phyloP scores from a whole-genome alignment of 2,113 vertebrate genomes.

The Grus americana region DNA sequence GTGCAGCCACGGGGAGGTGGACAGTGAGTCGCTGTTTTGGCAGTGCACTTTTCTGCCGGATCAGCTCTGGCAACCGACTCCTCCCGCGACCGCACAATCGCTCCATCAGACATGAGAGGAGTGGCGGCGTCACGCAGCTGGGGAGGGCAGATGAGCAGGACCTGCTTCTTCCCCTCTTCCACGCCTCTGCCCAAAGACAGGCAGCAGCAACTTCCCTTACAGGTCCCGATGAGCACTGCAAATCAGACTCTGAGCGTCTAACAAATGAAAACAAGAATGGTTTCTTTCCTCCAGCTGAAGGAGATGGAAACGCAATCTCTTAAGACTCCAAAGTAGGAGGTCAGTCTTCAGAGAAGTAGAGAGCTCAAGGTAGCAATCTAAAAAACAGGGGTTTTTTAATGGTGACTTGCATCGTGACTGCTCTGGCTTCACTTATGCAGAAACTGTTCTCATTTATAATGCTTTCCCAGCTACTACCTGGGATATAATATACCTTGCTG shows the following conservation, averaged over 20 bases:
- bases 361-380: background rate
- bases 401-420: background rate
- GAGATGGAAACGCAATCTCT: too few relatives aligned
- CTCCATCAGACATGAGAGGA: too few relatives aligned
- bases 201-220: too few relatives aligned
- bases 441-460: background rate
- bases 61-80: background rate
- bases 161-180: too few relatives aligned
- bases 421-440: background rate
- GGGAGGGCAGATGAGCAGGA: too few relatives aligned
- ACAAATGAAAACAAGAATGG: too few relatives aligned
- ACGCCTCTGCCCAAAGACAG: too few relatives aligned
- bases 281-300: too few relatives aligned
- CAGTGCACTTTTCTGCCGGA: background rate
- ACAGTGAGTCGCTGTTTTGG: background rate
- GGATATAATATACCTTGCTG: too few relatives aligned
- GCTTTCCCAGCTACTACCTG: background rate
- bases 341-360: background rate
- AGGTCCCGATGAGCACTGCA: too few relatives aligned
- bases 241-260: too few relatives aligned
- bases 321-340: background rate
- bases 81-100: background rate
- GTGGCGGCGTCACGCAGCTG: too few relatives aligned
- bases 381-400: background rate
- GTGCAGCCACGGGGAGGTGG: background rate